Evolutionary conservation across 2,888 invertebrate genomes (phyloP), one percentile per base, ranked within the genome.

Genomic region (Neoaliturus tenellus): DNA sequence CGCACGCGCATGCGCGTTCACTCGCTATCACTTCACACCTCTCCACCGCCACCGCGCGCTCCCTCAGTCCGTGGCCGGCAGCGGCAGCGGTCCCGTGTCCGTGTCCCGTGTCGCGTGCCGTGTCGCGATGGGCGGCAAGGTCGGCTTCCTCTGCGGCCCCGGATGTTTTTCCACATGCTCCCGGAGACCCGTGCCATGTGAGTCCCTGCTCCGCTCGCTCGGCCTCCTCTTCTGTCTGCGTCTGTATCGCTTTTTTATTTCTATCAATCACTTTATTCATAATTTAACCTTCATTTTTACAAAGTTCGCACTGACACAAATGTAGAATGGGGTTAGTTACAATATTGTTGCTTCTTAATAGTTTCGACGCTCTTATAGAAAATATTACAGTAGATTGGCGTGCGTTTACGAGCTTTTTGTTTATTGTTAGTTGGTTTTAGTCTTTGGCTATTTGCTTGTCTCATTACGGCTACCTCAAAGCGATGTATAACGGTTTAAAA

Each of bases 71-170:
- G 33, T 48, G 14, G 55, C 17, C 20, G n/a, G 28, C 48, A n/a
- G 48, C 14, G 17, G 2, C 67, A n/a, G 31, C 1, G 17, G 67
- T 51, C 28, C 17, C 33, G 80, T 31, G 28, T 17, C 14, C 23
- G 3, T 35, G 0, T 39, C 33, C 20, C 31, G 67, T 73, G 39
- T 71, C 41, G 69, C 80, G 80, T 84, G 55, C 69, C 69, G 84
- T 23, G 71, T 69, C 82, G 88, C 86, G 82, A 90, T 90, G 90
- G 90, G 90, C 69, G 90, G 90, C 81, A 90, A 90, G 86, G 90
- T 91, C 58, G 91, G 90, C 2, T 88, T 91, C 85, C 90, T 91
- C 86, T 91, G 91, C 87, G 89, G 90, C 84, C 90, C 90, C 58
- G 73, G 73, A 88, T 91, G 91, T 88, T 91, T 90, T 90, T 89